Base-by-base conservation (phyloP, 1,140 invertebrate genomes). In the Papilio polyxenes region DNA sequence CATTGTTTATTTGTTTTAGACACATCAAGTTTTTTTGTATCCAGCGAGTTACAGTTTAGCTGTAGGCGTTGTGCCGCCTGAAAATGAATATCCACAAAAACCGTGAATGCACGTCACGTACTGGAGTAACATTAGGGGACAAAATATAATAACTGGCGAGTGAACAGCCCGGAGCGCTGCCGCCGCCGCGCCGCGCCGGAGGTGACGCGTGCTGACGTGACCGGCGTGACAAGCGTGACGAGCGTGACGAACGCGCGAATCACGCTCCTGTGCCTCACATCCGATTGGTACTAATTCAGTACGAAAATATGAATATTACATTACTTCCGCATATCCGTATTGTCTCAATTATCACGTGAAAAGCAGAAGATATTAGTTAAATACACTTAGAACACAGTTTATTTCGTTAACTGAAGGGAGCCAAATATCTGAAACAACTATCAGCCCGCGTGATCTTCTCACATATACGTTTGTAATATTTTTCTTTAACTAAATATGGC, bases 61-160 rank as follows among this genome's bases (percentile, higher is more conserved):
- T 9, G 4, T 17, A 11, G 11, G 65, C 65, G 65, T 37, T 8
- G 23, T 31, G 65, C 5, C 13, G 23, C 65, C 31, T 40, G 65
- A 37, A 37, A 15, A 37, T 37, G 31, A 62, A 20, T 62, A 9
- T 37, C 13, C 65, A 40, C 23, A 72, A 65, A 72, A 72, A 37
- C 37, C 3, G 10, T 72, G 31, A 72, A 72, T 37, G 65, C 65
- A 37, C 65, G 31, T 40, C 65, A 72, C 65, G 65, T 72, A 72
- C 15, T 72, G 65, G 3, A 37, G 65, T 40, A 72, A 37, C 65
- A 37, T 72, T 72, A 37, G 65, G 65, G 65, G 65, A 72, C 65
- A 72, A 72, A 72, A 72, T 72, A 72, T 72, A 72, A 72, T 72
- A 72, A 72, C 65, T 72, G 65, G 23, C 65, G 65, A 72, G 65